Conservation (phyloP, 2,888 invertebrate genomes). For the Venustoraphidia nigricollis region DNA sequence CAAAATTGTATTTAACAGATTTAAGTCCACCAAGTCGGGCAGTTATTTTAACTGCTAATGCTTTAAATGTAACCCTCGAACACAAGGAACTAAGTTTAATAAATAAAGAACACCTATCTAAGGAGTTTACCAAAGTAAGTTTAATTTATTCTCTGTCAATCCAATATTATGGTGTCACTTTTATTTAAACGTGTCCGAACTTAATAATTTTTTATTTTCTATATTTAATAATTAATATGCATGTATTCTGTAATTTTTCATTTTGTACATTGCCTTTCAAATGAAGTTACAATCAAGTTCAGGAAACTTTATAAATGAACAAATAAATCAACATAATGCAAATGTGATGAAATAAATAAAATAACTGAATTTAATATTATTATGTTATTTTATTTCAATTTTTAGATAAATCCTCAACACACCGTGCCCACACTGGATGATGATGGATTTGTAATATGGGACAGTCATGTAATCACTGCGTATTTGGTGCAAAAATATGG, state of each 20-base stretch:
- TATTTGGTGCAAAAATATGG: constrained; percentile 38
- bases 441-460: constrained; percentile 32
- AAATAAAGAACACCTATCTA: constrained; percentile 24
- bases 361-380: not conserved
- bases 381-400: constrained; percentile 14
- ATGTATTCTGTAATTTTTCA: too few relatives aligned
- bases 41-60: constrained; percentile 28
- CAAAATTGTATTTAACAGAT: constrained; percentile 25
- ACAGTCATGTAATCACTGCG: constrained; percentile 33
- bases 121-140: constrained; percentile 25
- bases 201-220: too few relatives aligned
- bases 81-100: constrained; percentile 25
- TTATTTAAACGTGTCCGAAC: too few relatives aligned
- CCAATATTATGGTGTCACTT: too few relatives aligned
- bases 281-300: too few relatives aligned
- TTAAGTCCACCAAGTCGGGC: constrained; percentile 32
- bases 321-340: not conserved
- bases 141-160: not conserved
- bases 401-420: constrained; percentile 39
- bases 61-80: constrained; percentile 28
- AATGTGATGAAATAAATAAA: not conserved
- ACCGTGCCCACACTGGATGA: constrained; percentile 40
- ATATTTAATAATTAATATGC: too few relatives aligned
- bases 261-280: too few relatives aligned
- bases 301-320: too few relatives aligned